Evolutionary conservation across 2,113 vertebrate species (phyloP).

Genomic region (Hypanus sabinus): DNA sequence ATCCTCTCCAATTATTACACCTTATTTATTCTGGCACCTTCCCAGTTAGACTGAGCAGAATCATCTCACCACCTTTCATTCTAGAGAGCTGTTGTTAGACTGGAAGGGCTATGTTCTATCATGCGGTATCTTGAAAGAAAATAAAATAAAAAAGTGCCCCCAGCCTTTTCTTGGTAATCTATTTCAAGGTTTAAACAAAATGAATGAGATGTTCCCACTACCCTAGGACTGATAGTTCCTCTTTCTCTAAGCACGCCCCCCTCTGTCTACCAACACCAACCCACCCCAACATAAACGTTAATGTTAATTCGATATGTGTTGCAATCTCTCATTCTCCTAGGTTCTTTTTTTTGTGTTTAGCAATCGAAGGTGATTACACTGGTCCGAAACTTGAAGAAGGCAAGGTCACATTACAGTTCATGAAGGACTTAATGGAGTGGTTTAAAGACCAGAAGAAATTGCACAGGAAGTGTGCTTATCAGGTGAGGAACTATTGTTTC

Average conservation of each 20-base stretch:
- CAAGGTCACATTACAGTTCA: slow-evolving; percentile 75
- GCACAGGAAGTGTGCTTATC: slow-evolving; percentile 88
- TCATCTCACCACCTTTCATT: not conserved
- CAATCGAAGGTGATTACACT: slow-evolving; percentile 82
- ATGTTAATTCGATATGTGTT: not conserved
- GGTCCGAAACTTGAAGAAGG: slow-evolving; percentile 83
- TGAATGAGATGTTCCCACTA: not conserved
- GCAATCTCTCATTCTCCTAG: not conserved
- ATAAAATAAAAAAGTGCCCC: not conserved
- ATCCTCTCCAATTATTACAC: not conserved
- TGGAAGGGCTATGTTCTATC: no score
- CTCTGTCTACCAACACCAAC: no score
- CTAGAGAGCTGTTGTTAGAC: not conserved
- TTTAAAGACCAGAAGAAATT: slow-evolving; percentile 88
- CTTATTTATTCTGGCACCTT: not conserved
- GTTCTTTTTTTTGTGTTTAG: slow-evolving; percentile 49
- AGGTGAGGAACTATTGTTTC: slow-evolving; percentile 59
- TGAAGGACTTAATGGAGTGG: slow-evolving; percentile 90
- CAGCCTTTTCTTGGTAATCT: not conserved
- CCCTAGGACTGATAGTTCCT: not conserved
- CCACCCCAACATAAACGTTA: not conserved
- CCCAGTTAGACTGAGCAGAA: no score
- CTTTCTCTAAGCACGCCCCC: no score
- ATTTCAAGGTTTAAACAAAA: not conserved
- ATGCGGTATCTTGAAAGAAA: no score